These are phyloP conservation scores for Micromesistius poutassou DNA, from an alignment of 2,797 vertebrate species.

Conservation along the genomic window DNA sequence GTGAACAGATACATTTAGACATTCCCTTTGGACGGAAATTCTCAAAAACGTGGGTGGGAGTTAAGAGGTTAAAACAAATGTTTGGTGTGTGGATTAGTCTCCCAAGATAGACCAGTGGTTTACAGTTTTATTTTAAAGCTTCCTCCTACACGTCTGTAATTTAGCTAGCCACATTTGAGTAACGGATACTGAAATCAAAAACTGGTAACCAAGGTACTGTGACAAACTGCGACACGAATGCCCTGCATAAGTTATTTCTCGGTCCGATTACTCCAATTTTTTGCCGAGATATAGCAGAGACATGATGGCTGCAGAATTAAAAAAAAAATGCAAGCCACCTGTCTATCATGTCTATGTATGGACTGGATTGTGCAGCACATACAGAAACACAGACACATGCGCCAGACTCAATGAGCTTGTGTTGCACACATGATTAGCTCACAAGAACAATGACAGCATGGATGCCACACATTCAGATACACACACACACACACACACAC, in stretches of 20 bases:
- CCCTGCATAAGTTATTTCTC: neutral
- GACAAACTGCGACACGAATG: neutral
- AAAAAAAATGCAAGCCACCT: neutral
- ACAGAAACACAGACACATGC: neutral
- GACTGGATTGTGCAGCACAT: neutral
- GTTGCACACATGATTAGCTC: neutral
- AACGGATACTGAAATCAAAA: neutral
- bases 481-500: neutral
- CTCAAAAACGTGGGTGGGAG: neutral
- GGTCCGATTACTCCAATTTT: neutral
- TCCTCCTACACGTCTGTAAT: neutral
- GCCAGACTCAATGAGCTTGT: conserved; percentile 2
- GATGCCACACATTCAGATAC: neutral
- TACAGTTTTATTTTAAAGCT: neutral
- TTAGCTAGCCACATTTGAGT: neutral
- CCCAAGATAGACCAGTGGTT: neutral
- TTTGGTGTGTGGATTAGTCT: neutral
- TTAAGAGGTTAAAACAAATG: neutral
- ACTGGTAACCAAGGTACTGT: neutral
- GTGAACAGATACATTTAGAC: neutral
- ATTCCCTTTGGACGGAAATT: neutral
- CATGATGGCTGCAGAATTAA: neutral
- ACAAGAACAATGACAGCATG: neutral
- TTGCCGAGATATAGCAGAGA: neutral
- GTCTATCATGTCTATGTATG: neutral